Percentiles rank a stretch among this genome's conserved stretches.
phyloP scores from a whole-genome alignment of 2,888 invertebrate species.

The Tortricodes alternella region DNA sequence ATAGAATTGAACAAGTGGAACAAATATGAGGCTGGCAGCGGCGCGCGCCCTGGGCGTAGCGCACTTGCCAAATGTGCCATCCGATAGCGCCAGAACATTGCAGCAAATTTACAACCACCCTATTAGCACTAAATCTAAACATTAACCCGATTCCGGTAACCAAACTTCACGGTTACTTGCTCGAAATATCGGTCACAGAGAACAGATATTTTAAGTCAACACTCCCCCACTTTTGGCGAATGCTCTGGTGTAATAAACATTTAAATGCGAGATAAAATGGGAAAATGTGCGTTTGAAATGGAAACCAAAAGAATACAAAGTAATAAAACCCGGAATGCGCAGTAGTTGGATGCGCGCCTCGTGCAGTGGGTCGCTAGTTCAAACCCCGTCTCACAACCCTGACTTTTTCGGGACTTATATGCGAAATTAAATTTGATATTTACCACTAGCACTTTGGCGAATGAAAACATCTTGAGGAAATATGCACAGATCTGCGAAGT shows the following conservation, averaged over 20 bases:
- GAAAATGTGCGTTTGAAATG: not conserved
- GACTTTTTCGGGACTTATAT: too few relatives aligned
- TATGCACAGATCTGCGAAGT: too few relatives aligned
- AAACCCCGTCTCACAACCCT: too few relatives aligned
- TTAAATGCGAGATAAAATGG: constrained; percentile 35
- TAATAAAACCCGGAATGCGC: too few relatives aligned
- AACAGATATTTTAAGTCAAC: constrained; percentile 55
- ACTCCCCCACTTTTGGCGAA: constrained; percentile 48
- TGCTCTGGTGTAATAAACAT: constrained; percentile 39
- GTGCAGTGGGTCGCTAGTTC: too few relatives aligned
- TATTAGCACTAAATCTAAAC: constrained; percentile 83
- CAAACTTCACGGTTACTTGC: constrained; percentile 69
- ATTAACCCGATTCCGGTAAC: constrained; percentile 80
- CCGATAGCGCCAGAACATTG: constrained; percentile 79
- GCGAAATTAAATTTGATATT: too few relatives aligned
- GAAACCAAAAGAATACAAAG: not conserved
- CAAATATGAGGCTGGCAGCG: constrained; percentile 71
- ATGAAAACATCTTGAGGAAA: too few relatives aligned
- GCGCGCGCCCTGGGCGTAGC: constrained; percentile 54
- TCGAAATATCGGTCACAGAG: constrained; percentile 66
- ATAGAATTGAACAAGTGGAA: constrained; percentile 54
- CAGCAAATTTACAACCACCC: constrained; percentile 78
- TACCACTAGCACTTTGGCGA: too few relatives aligned
- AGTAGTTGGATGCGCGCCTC: too few relatives aligned
- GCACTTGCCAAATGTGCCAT: constrained; percentile 79